Percentiles rank a stretch among this genome's conserved stretches.
phyloP scores from a whole-genome alignment of 2,113 vertebrate species.

The Phylloscopus trochilus region DNA sequence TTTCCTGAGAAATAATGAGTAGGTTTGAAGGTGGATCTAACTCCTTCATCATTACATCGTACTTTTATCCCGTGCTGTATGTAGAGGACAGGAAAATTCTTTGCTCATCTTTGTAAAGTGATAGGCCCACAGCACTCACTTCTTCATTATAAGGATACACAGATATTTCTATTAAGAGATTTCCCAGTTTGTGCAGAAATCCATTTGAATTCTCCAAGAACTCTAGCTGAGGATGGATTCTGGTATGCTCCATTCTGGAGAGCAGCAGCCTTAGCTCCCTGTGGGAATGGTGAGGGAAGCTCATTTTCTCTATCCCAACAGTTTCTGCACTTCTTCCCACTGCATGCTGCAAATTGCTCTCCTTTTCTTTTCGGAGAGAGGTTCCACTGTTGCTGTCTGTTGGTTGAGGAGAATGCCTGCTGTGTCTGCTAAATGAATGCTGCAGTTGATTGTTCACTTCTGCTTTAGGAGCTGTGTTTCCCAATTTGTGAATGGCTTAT shows the following conservation, averaged over 20 bases:
- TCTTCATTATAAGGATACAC: not conserved
- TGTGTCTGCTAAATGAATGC: fast-evolving
- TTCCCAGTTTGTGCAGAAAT: not conserved
- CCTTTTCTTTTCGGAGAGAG: not conserved
- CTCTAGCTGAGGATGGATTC: not conserved
- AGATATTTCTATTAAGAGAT: not conserved
- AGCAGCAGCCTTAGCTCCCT: not conserved
- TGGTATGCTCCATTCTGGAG: not conserved
- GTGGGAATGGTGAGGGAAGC: not conserved
- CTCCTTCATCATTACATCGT: not conserved
- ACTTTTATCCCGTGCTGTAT: not conserved
- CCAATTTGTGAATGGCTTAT: not conserved
- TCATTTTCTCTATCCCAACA: not conserved
- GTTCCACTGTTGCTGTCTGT: not conserved
- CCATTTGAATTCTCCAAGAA: not conserved
- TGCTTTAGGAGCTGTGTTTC: not conserved
- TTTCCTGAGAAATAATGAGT: not conserved
- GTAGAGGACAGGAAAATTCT: not conserved
- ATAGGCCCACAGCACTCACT: not conserved
- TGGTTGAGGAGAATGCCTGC: not conserved
- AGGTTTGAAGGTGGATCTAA: not conserved
- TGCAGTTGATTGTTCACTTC: not conserved
- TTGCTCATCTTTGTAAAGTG: not conserved
- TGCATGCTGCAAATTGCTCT: not conserved
- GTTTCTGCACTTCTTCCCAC: not conserved